Conservation (phyloP, 2,113 vertebrate species). For the Hypomesus transpacificus region DNA sequence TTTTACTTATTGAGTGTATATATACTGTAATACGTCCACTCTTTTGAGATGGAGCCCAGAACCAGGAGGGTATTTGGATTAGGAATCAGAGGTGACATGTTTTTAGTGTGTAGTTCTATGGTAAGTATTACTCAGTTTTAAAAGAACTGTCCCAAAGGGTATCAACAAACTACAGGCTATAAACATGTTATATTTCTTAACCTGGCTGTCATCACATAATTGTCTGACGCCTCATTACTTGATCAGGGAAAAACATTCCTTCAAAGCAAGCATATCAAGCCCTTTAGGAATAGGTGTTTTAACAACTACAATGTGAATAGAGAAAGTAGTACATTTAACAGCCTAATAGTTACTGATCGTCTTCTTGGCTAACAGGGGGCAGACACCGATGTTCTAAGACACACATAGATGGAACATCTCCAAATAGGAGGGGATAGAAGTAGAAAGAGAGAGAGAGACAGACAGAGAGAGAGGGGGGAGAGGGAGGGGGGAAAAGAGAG, state of each 20-base stretch:
- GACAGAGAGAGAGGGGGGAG: conserved; percentile 1
- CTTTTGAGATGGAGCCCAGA: too few relatives aligned
- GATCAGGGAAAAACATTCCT: not conserved
- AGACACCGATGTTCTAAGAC: conserved; percentile 32
- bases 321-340: conserved; percentile 14
- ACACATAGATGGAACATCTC: conserved; percentile 10
- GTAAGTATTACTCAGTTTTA: too few relatives aligned
- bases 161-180: too few relatives aligned
- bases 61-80: too few relatives aligned
- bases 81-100: too few relatives aligned
- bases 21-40: too few relatives aligned
- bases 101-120: too few relatives aligned
- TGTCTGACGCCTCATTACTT: too few relatives aligned
- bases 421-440: not conserved
- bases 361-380: conserved; percentile 25
- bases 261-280: not conserved
- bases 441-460: not conserved
- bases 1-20: too few relatives aligned
- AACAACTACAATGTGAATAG: conserved; percentile 9
- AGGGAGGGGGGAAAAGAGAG: not conserved
- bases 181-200: too few relatives aligned
- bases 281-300: conserved; percentile 8
- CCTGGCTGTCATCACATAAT: too few relatives aligned
- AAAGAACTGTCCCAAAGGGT: too few relatives aligned
- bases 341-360: conserved; percentile 24